Evolutionary conservation across 2,888 invertebrate genomes (phyloP), one percentile per base, ranked within the genome.

Genomic region (Caenorhabditis plicata): DNA sequence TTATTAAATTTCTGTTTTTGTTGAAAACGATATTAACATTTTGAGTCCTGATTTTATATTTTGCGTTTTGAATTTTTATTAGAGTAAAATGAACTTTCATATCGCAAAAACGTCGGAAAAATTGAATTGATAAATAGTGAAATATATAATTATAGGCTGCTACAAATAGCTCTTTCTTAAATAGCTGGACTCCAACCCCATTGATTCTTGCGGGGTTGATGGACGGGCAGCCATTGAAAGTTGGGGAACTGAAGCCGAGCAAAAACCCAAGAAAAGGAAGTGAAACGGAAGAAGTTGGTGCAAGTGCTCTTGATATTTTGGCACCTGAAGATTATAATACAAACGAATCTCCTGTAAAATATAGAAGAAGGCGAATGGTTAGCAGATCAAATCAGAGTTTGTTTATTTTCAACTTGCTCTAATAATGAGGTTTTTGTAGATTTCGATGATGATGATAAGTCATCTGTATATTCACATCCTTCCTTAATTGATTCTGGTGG

Each of bases 131-230:
- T n/a, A n/a, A 31, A 31, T 13, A 31, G 1, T 13, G 13, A 13
- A 13, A 13, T 31, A 13, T n/a, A n/a, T n/a, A 13, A 13, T 20
- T 17, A n/a, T 29, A 56, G 22, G 68, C 83, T 45, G 82, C 83
- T 1, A 81, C 80, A 64, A 84, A 84, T 72, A 81, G 82, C 4
- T 81, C 82, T 52, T 78, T 83, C 9, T 73, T 84, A 13, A 84
- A 84, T 62, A 71, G 74, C 20, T 84, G 84, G 84, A 82, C 82
- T 7, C 81, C 81, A 4, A 76, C 81, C 3, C 81, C 83, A 0
- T 70, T 84, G 25, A 75, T 78, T 38, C 64, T 83, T 38, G 81
- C 82, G 4, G 83, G 83, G 0, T 53, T 80, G 4, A 53, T 74
- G 23, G 41, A 49, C 4, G 76, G 75, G 9, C 64, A 73, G 33